phyloP scores from a whole-genome alignment of 2,888 invertebrate genomes.

The Micoletzkya japonica region DNA sequence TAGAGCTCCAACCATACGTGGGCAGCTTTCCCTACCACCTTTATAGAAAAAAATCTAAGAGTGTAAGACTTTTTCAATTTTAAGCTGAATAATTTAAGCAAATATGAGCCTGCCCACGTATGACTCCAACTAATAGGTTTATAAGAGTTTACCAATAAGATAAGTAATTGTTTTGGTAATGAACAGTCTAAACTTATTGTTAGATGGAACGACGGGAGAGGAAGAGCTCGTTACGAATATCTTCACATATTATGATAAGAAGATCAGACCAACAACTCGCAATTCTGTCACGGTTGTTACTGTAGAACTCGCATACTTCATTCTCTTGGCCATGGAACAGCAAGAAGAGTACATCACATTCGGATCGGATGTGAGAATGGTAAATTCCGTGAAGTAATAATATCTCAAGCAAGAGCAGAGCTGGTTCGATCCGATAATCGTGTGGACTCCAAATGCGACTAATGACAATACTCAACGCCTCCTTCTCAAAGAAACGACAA shows the following conservation, averaged over 20 bases:
- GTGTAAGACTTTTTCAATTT: too few species aligned
- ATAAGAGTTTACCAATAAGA: neutral
- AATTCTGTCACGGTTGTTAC: neutral
- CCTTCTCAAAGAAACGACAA: conserved; percentile 1
- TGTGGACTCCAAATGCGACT: neutral
- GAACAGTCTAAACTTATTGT: neutral
- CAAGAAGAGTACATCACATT: conserved; percentile 24
- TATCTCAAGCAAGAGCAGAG: neutral
- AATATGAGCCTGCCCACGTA: too few species aligned
- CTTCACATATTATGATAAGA: conserved; percentile 23
- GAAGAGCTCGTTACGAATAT: neutral
- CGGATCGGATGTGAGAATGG: conserved; percentile 25
- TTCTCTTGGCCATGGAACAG: conserved; percentile 21
- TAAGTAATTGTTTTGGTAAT: neutral
- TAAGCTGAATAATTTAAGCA: too few species aligned
- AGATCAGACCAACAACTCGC: conserved; percentile 3
- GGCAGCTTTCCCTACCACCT: too few species aligned
- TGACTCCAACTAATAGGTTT: neutral
- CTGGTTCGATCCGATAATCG: conserved; percentile 25
- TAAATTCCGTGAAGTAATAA: neutral
- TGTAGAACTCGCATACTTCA: conserved; percentile 8
- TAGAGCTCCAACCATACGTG: too few species aligned
- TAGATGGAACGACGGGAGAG: conserved; percentile 3
- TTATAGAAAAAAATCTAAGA: too few species aligned
- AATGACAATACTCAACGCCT: conserved; percentile 11